Conservation (phyloP, 2,888 invertebrate genomes). For the Dynastes grantii region DNA sequence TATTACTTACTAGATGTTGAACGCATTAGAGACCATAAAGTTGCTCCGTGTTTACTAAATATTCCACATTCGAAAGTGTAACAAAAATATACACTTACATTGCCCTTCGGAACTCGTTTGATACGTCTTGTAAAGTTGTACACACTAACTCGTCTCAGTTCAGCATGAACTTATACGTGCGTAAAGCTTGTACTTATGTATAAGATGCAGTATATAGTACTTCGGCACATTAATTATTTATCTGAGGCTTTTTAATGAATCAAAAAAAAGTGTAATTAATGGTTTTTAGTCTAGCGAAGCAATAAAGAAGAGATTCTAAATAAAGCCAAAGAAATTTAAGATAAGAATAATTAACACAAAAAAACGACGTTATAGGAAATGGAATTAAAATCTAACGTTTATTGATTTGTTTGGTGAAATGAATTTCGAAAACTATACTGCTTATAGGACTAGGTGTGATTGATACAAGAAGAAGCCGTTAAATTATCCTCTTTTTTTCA, state of each 20-base stretch:
- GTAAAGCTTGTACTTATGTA: constrained; percentile 18
- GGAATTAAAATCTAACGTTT: not conserved
- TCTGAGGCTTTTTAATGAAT: constrained; percentile 37
- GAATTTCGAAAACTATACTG: not conserved
- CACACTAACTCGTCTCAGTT: constrained; percentile 11
- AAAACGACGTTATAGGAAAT: constrained; percentile 2
- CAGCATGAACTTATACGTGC: constrained; percentile 12
- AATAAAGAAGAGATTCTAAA: constrained; percentile 33
- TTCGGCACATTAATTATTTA: constrained; percentile 42
- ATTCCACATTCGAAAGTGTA: constrained; percentile 47
- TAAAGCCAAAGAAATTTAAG: constrained; percentile 13
- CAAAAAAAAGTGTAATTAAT: constrained; percentile 44
- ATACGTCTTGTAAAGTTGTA: constrained; percentile 16
- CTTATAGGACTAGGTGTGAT: not conserved
- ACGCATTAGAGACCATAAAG: constrained; percentile 47
- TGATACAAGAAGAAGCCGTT: not conserved
- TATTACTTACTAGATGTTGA: constrained; percentile 44
- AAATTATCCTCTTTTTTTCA: too few species aligned
- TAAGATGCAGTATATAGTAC: constrained; percentile 2
- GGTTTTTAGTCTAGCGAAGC: constrained; percentile 20
- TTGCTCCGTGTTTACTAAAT: constrained; percentile 42
- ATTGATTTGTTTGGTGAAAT: constrained; percentile 16
- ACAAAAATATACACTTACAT: constrained; percentile 42
- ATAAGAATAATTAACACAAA: constrained; percentile 32
- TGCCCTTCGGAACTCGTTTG: constrained; percentile 45